Conservation (phyloP, 2,113 vertebrate species). For the Hylia prasina region DNA sequence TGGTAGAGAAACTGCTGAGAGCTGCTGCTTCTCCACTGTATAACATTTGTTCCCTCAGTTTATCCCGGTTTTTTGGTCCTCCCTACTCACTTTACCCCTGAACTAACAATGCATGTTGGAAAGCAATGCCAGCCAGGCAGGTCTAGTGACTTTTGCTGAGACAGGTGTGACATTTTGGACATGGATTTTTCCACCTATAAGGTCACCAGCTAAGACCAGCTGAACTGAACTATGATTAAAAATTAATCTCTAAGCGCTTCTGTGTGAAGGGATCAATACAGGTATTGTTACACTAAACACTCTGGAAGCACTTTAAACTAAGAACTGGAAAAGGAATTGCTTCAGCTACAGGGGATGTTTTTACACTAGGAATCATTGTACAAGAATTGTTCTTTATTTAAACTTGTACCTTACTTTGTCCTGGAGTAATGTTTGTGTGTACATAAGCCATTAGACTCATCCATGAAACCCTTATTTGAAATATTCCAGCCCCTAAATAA, state of each 20-base stretch:
- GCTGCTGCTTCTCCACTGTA: not conserved
- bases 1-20: not conserved
- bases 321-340: not conserved
- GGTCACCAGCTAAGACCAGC: not conserved
- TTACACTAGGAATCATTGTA: not conserved
- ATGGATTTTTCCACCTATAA: not conserved
- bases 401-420: not conserved
- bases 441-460: not conserved
- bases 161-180: not conserved
- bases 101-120: not conserved
- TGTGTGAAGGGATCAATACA: not conserved
- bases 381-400: not conserved
- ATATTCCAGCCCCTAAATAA: not conserved
- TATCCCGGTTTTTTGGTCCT: not conserved
- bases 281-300: not conserved
- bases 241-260: not conserved
- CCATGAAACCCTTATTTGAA: not conserved
- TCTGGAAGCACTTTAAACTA: not conserved
- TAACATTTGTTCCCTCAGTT: not conserved
- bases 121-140: not conserved
- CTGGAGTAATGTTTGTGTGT: not conserved
- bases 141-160: not conserved
- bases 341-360: not conserved
- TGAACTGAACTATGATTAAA: not conserved
- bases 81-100: not conserved